phyloP scores from a whole-genome alignment of 2,888 invertebrate genomes.

The Philereme transversata region DNA sequence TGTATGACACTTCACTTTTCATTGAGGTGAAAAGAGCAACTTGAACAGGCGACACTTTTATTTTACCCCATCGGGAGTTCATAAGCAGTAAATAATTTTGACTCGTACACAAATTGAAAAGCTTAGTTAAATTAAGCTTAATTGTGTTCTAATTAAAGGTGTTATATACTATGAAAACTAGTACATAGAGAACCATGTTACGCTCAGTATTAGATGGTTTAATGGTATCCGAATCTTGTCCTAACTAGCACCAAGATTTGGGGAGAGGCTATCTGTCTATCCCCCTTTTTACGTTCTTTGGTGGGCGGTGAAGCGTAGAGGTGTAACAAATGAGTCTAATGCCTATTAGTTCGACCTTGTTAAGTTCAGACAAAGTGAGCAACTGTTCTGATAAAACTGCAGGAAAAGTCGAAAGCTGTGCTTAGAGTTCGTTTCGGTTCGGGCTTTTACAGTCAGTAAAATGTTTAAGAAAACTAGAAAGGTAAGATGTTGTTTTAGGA shows the following conservation, averaged over 20 bases:
- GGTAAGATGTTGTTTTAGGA: slow-evolving; percentile 2
- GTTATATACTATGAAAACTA: neutral
- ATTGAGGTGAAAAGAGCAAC: slow-evolving; percentile 73
- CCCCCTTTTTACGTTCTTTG: slow-evolving; percentile 69
- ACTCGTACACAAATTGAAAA: slow-evolving; percentile 11
- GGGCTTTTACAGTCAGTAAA: slow-evolving; percentile 26
- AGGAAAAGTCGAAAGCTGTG: slow-evolving; percentile 56
- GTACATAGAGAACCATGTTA: slow-evolving; percentile 5
- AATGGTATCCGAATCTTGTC: slow-evolving; percentile 36
- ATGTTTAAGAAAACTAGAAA: slow-evolving; percentile 5
- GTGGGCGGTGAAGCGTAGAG: slow-evolving; percentile 70
- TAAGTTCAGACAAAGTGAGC: slow-evolving; percentile 74
- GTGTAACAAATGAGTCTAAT: slow-evolving; percentile 77
- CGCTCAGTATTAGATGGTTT: slow-evolving; percentile 1
- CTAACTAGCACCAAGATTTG: slow-evolving; percentile 53
- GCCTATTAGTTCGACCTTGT: slow-evolving; percentile 78
- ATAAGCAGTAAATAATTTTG: slow-evolving; percentile 33
- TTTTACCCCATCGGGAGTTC: slow-evolving; percentile 42
- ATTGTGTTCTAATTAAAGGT: too few species aligned
- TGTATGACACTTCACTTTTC: slow-evolving; percentile 79
- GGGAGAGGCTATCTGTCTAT: slow-evolving; percentile 57
- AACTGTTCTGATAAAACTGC: slow-evolving; percentile 61
- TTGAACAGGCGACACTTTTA: slow-evolving; percentile 48
- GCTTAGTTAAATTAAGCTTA: slow-evolving; percentile 3
- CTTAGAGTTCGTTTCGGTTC: slow-evolving; percentile 29